Conservation (phyloP, 1,140 invertebrate species). For the Hylyphantes graminicola region DNA sequence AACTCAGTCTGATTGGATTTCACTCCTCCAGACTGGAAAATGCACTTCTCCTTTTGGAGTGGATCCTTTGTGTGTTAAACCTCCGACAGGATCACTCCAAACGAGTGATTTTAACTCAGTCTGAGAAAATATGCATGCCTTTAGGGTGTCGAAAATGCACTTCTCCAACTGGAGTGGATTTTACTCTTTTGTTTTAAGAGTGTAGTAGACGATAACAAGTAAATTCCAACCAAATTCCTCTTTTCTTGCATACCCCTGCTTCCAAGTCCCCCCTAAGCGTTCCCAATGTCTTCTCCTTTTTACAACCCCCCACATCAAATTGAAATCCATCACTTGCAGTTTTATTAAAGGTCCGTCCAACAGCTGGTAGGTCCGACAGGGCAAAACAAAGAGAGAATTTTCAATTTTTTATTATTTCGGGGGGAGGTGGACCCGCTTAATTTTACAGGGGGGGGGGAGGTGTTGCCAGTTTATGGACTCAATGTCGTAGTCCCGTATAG, state of each 20-base stretch:
- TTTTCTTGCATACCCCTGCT: not conserved
- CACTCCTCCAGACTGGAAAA: too few relatives aligned
- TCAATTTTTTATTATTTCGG: not conserved
- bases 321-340: conserved; percentile 59
- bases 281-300: conserved; percentile 40
- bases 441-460: not conserved
- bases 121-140: too few relatives aligned
- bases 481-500: too few relatives aligned
- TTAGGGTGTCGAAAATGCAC: too few relatives aligned
- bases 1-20: too few relatives aligned
- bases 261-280: not conserved
- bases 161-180: too few relatives aligned
- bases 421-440: not conserved
- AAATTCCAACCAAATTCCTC: too few relatives aligned
- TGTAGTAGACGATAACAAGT: not conserved
- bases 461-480: not conserved
- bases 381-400: conserved; percentile 47
- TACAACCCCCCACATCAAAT: conserved; percentile 58
- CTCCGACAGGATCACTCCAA: too few relatives aligned
- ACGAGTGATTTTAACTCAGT: too few relatives aligned
- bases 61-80: too few relatives aligned
- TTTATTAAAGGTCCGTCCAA: conserved; percentile 55
- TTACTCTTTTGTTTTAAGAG: too few relatives aligned
- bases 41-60: too few relatives aligned
- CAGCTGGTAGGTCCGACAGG: conserved; percentile 48